phyloP scores from a whole-genome alignment of 2,888 invertebrate genomes.

The Gibbula magus region DNA sequence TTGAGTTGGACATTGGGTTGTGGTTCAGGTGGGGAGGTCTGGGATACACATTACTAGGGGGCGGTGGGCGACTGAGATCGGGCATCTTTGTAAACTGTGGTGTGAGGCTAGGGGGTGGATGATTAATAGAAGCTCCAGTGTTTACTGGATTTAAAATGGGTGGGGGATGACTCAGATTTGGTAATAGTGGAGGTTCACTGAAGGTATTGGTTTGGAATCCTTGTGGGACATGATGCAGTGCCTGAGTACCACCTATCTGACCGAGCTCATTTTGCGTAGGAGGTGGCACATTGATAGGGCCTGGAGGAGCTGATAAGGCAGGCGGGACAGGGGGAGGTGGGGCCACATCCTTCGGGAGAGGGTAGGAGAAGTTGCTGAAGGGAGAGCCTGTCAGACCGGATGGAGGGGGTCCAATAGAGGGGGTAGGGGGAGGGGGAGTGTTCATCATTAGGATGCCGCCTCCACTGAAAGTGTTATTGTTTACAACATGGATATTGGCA shows the following conservation, averaged over 20 bases:
- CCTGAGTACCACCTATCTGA: not conserved
- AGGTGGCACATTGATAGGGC: not conserved
- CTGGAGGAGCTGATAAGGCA: not conserved
- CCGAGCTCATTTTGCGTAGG: not conserved
- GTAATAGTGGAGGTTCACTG: not conserved
- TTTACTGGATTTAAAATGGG: not conserved
- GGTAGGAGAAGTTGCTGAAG: slow-evolving; percentile 10
- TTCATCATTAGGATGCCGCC: slow-evolving; percentile 20
- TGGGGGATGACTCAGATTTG: slow-evolving; percentile 3
- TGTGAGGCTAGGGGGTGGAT: not conserved
- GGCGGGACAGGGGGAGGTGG: not conserved
- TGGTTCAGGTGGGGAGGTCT: slow-evolving; percentile 25
- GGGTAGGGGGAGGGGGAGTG: not conserved
- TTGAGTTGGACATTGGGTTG: not conserved
- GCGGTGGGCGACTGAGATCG: not conserved
- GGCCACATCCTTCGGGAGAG: not conserved
- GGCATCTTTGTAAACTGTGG: not conserved
- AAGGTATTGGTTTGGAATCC: not conserved
- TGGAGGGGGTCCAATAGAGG: not conserved
- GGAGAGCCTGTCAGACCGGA: slow-evolving; percentile 3
- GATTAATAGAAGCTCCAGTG: not conserved
- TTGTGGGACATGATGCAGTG: not conserved
- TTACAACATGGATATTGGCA: slow-evolving; percentile 27
- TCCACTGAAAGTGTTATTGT: slow-evolving; percentile 28
- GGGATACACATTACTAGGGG: not conserved